These are phyloP conservation scores for Patiria miniata DNA, from an alignment of 35 echinoderm and acorn worm genomes.

Conservation along the genomic window DNA sequence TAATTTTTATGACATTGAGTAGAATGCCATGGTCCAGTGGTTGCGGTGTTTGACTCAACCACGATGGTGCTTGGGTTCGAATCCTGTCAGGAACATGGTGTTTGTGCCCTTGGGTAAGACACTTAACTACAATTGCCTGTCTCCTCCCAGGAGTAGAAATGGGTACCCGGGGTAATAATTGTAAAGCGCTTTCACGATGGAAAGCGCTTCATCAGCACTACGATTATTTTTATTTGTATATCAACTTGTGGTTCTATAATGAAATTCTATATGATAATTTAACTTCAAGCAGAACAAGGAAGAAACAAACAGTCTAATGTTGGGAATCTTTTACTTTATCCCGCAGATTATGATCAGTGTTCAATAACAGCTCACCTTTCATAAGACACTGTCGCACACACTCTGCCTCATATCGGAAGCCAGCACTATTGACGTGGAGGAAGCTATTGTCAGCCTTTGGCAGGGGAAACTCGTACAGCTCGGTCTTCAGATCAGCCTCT, in stretches of 20 bases:
- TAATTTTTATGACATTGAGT: no score
- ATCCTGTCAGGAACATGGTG: neutral
- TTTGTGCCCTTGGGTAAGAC: no score
- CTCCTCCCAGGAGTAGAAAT: no score
- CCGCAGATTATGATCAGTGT: neutral
- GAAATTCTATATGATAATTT: neutral
- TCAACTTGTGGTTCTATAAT: neutral
- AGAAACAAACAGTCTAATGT: no score
- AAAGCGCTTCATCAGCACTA: no score
- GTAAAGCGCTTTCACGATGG: no score
- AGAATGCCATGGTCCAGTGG: no score
- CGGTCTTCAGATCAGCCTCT: conserved; percentile 25
- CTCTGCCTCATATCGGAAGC: conserved; percentile 67
- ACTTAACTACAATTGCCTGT: no score
- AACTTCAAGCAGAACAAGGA: neutral
- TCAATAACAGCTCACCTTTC: conserved; percentile 51
- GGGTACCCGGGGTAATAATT: no score
- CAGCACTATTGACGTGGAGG: conserved; percentile 56
- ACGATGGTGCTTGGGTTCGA: no score
- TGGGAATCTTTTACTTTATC: neutral
- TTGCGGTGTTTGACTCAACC: no score
- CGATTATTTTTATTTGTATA: no score
- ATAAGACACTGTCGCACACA: conserved; percentile 57
- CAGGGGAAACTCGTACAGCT: conserved; percentile 37
- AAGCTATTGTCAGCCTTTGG: conserved; percentile 21